Evolutionary conservation across 2,888 invertebrate species (phyloP).

Genomic region (Drosophila suboccidentalis): DNA sequence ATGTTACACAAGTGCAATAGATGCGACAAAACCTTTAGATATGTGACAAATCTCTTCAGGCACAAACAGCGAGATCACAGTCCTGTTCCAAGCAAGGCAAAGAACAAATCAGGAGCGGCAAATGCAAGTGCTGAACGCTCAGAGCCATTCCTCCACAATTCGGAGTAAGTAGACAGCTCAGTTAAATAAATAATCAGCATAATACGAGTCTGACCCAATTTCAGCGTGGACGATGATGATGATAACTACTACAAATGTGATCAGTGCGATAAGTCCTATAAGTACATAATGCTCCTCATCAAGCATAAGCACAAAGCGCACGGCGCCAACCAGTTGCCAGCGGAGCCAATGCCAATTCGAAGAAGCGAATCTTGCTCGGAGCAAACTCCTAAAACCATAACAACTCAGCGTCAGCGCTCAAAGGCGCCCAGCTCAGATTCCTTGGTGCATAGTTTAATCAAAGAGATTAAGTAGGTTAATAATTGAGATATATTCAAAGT

Average conservation of each 20-base stretch:
- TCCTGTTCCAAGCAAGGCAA: not conserved
- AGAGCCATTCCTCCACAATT: not conserved
- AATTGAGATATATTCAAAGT: not conserved
- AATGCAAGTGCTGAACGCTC: not conserved
- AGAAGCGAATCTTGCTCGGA: constrained; percentile 3
- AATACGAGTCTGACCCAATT: not conserved
- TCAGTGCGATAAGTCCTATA: constrained; percentile 64
- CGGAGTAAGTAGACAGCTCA: constrained; percentile 33
- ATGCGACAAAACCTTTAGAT: constrained; percentile 56
- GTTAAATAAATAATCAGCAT: not conserved
- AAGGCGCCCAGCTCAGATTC: constrained; percentile 48
- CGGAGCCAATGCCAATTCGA: constrained; percentile 22
- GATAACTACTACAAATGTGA: constrained; percentile 66
- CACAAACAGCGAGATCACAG: constrained; percentile 57
- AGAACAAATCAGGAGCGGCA: not conserved
- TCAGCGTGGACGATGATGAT: constrained; percentile 35
- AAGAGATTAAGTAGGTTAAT: constrained; percentile 50
- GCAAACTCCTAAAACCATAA: not conserved
- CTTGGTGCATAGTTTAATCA: constrained; percentile 64
- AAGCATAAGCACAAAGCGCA: constrained; percentile 59
- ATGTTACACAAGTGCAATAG: constrained; percentile 52
- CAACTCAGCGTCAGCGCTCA: constrained; percentile 6
- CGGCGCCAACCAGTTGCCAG: constrained; percentile 41
- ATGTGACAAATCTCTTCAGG: constrained; percentile 62
- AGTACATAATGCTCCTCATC: constrained; percentile 61